Evolutionary conservation across 1,140 invertebrate species (phyloP), one percentile per base, ranked within the genome.

Genomic region (Drosophila pallidifrons): DNA sequence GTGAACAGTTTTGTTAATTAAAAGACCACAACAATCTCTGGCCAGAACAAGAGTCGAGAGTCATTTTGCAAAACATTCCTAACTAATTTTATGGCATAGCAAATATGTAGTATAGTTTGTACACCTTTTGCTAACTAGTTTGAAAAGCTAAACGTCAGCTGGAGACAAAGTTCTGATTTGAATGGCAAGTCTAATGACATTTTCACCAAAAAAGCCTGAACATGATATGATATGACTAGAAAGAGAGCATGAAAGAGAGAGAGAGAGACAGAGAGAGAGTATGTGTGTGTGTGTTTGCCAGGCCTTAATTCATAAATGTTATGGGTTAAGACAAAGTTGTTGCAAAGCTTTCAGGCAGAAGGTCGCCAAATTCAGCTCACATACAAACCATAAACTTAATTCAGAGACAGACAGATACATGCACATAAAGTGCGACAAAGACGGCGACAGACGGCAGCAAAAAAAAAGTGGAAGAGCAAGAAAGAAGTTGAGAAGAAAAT

Each of bases 271-370:
- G 16, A 1, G n/a, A 45, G 38, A 45, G 11, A 58, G 49, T 52
- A 45, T 52, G 52, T 58, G 58, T 72, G 46, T 59, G 41, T 66
- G 43, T 60, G 38, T 65, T 28, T 59, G 28, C 47, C 45, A 58
- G 46, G 35, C 69, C 30, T 64, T 52, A 61, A 69, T 60, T 69
- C 65, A 69, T 74, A 74, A 74, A 69, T 74, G 71, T 71, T 71
- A 65, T 71, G 68, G 30, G 54, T 38, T 16, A 57, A 45, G 68
- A 54, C 47, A 74, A 74, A 74, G 71, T 69, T 74, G 65, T 68
- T 49, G 71, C 25, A 69, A 69, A 74, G 71, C 71, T 74, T 69
- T 74, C 71, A 74, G 41, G 71, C 71, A 61, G 51, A 68, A 61
- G 71, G 71, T 74, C 71, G 71, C 71, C 57, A 57, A 69, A 74